Conservation (phyloP, 2,888 invertebrate genomes). For the Callyntrura guangdongensis region DNA sequence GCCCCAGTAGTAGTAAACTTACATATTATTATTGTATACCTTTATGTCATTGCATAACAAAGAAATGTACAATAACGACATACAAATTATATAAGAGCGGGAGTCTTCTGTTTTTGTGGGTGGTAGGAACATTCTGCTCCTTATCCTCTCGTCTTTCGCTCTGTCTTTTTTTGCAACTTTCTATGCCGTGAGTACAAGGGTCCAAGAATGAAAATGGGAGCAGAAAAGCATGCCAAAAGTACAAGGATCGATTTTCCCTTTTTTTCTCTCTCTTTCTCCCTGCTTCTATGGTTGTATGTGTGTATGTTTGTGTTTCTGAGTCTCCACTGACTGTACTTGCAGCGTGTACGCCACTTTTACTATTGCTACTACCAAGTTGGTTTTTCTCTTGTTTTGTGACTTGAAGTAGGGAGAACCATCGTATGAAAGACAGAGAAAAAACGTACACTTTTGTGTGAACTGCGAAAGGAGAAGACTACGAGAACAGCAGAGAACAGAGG, state of each 20-base stretch:
- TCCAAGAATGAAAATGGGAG: constrained; percentile 41
- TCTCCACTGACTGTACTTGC: constrained; percentile 56
- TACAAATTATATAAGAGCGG: neutral
- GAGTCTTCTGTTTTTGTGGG: neutral
- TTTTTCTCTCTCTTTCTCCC: constrained; percentile 13
- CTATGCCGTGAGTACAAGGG: constrained; percentile 10
- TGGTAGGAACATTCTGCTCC: neutral
- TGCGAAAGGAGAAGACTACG: neutral
- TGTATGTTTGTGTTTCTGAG: neutral
- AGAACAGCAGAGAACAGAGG: constrained; percentile 41
- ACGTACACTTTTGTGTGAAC: constrained; percentile 55
- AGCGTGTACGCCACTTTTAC: constrained; percentile 32
- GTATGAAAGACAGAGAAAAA: constrained; percentile 1
- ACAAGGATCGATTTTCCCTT: constrained; percentile 69
- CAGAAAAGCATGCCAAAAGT: constrained; percentile 64
- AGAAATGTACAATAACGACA: neutral
- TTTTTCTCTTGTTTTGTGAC: constrained; percentile 26
- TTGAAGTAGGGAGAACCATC: constrained; percentile 32
- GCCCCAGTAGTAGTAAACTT: neutral
- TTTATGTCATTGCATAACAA: neutral
- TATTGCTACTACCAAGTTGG: neutral
- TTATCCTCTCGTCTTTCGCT: neutral
- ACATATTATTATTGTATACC: neutral
- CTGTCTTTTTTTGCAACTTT: neutral
- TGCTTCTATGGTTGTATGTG: constrained; percentile 20